Percentiles rank a stretch among this genome's conserved stretches.
phyloP scores from a whole-genome alignment of 1,140 invertebrate species.

The Drosophila sechellia region DNA sequence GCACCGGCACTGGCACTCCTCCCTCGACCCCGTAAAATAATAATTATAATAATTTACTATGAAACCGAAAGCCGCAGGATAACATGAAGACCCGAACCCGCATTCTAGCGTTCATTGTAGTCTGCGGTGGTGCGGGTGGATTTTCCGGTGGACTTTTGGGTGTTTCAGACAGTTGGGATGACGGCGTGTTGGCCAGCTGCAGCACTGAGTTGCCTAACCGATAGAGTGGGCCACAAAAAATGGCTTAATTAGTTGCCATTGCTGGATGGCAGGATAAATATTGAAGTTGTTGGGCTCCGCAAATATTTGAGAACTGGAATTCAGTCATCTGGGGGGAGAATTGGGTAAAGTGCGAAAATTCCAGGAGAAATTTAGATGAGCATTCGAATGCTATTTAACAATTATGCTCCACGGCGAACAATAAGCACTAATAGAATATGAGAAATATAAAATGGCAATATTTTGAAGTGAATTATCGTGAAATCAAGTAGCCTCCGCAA shows the following conservation, averaged over 20 bases:
- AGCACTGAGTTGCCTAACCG: constrained; percentile 40
- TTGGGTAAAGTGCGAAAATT: background rate
- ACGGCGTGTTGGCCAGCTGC: constrained; percentile 9
- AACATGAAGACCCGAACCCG: constrained; percentile 33
- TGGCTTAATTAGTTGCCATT: constrained; percentile 67
- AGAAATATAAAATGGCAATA: background rate
- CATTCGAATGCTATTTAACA: constrained; percentile 6
- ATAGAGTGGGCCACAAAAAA: constrained; percentile 60
- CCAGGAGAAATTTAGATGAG: constrained; percentile 16
- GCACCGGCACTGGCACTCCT: constrained; percentile 8
- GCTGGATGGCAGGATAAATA: constrained; percentile 42
- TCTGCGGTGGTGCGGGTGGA: constrained; percentile 23
- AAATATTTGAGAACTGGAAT: constrained; percentile 54
- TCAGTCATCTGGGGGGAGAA: background rate
- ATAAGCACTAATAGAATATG: too few species aligned
- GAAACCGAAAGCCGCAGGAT: constrained; percentile 66
- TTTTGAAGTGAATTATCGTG: background rate
- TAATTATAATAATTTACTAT: constrained; percentile 80
- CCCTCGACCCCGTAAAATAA: constrained; percentile 32
- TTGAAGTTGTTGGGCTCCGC: constrained; percentile 47
- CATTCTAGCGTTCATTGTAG: constrained; percentile 33
- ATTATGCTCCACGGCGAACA: too few species aligned
- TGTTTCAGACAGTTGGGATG: background rate
- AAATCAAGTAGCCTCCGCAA: background rate
- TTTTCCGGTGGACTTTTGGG: constrained; percentile 2